phyloP scores from a whole-genome alignment of 2,888 invertebrate genomes.

The Erebia ligea region DNA sequence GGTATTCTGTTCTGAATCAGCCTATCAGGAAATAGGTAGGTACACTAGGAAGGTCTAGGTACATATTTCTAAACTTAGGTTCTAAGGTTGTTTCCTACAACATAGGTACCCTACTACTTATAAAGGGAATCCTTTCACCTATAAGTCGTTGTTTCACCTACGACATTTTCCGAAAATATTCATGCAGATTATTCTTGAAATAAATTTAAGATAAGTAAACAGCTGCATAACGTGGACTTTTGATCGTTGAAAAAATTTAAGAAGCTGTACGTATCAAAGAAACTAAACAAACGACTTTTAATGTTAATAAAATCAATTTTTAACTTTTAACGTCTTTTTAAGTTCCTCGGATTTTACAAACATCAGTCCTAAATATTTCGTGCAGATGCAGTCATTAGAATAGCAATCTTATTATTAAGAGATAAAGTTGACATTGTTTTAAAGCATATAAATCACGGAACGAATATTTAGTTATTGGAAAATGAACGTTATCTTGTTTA shows the following conservation, averaged over 20 bases:
- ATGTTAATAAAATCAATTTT: slow-evolving; percentile 23
- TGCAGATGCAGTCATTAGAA: neutral
- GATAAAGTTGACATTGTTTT: slow-evolving; percentile 18
- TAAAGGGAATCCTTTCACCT: no score
- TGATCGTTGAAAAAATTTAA: neutral
- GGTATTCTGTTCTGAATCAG: no score
- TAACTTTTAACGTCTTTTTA: slow-evolving; percentile 29
- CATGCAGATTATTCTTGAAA: no score
- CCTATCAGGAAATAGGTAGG: no score
- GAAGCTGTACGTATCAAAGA: neutral
- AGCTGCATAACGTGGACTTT: neutral
- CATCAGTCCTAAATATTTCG: slow-evolving; percentile 26
- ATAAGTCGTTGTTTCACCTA: no score
- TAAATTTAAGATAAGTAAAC: neutral
- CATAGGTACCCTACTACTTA: no score
- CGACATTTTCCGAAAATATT: no score
- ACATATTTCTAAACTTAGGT: no score
- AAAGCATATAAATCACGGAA: slow-evolving; percentile 19
- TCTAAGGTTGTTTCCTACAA: no score
- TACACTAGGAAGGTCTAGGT: no score
- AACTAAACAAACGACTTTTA: neutral
- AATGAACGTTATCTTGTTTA: neutral
- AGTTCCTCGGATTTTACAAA: slow-evolving; percentile 33
- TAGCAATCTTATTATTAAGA: neutral
- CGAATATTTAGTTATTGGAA: slow-evolving; percentile 26